phyloP scores from a whole-genome alignment of 2,888 invertebrate genomes.

The Diarsia dahlii region DNA sequence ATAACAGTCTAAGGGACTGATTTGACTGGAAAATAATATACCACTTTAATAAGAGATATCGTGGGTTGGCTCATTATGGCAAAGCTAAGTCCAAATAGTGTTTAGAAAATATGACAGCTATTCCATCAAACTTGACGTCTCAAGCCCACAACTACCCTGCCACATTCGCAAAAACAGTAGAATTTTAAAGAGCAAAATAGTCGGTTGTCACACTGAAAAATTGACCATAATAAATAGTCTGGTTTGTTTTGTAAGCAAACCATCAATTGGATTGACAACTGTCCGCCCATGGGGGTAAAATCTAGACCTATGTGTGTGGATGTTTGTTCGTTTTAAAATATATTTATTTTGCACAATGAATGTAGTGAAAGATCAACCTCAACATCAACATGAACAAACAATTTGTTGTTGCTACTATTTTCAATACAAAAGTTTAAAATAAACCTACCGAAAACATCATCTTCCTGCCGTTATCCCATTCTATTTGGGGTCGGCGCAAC shows the following conservation, averaged over 20 bases:
- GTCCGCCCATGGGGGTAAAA: constrained; percentile 35
- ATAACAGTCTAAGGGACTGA: background rate
- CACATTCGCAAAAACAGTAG: constrained; percentile 30
- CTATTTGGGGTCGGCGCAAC: too few relatives aligned
- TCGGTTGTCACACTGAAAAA: constrained; percentile 29
- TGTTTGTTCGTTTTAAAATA: constrained; percentile 42
- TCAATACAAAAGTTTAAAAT: background rate
- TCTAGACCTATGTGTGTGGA: background rate
- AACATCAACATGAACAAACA: too few relatives aligned
- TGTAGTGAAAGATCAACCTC: too few relatives aligned
- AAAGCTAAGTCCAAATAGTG: background rate
- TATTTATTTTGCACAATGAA: background rate
- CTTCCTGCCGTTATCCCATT: too few relatives aligned
- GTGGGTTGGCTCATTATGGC: background rate
- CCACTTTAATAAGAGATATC: background rate
- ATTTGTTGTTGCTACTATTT: background rate
- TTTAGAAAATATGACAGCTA: background rate
- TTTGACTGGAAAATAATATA: background rate
- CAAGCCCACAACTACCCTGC: constrained; percentile 30
- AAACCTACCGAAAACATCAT: too few relatives aligned
- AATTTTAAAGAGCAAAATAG: constrained; percentile 24
- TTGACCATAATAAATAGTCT: constrained; percentile 11
- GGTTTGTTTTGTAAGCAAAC: constrained; percentile 39
- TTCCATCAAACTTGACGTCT: constrained; percentile 18
- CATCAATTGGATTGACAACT: constrained; percentile 42